Evolutionary conservation across 2,797 vertebrate genomes (phyloP), one percentile per base, ranked within the genome.

Genomic region (Platalea minor): DNA sequence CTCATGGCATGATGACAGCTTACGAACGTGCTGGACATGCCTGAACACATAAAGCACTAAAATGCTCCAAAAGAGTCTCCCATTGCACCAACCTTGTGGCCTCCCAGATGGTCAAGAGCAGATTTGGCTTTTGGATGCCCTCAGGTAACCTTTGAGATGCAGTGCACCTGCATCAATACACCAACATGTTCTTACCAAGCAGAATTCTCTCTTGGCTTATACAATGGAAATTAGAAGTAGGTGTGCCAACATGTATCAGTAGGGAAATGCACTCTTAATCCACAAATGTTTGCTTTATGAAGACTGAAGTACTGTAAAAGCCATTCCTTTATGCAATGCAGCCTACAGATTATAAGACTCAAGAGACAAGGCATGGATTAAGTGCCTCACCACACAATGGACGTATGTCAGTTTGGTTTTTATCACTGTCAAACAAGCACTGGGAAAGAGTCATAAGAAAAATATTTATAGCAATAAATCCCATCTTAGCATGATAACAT

Each of bases 401-500:
- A 93, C 69, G 56, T 46, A 45, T 97, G 96, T 94, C 89, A 93
- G 65, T 94, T 88, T 72, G 67, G 2, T 73, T 96, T 96, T 91
- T 95, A 93, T 89, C 82, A 57, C 50, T 48, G 35, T 81, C 89
- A 86, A 91, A 91, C 86, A 93, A 91, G 50, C 19, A 51, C 57
- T 77, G 84, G 72, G 65, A 93, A 93, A 79, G 79, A 94, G 88
- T 95, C 83, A 94, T 89, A 95, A 93, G 85, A 61, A 92, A 97
- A 97, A 91, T 87, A 96, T 94, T 95, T 94, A 85, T 88, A 95
- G 93, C 51, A 95, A 69, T 92, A 95, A 93, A 93, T 91, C 96
- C 78, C 85, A 85, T 86, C 53, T 95, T 72, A 93, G 46, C 46
- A n/a, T 33, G 86, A 95, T 84, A 91, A 92, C 68, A 94, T 92